Percentiles rank a stretch among this genome's conserved stretches.
phyloP scores from a whole-genome alignment of 2,888 invertebrate genomes.

The Fragum sueziense region DNA sequence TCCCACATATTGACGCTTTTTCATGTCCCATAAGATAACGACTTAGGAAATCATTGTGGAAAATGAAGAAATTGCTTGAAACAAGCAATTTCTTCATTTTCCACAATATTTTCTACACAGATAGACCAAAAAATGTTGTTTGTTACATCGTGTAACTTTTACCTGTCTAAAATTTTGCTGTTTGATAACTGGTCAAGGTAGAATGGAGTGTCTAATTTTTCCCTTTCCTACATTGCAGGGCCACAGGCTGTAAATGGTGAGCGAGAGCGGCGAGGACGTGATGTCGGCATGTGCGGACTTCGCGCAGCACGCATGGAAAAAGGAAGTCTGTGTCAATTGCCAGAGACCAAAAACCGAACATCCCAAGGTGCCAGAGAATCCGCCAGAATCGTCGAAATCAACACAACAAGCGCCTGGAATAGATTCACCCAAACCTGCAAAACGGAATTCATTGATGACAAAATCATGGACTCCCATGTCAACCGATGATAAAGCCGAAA shows the following conservation, averaged over 20 bases:
- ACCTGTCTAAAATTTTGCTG: no score
- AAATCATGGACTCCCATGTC: constrained; percentile 52
- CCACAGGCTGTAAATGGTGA: constrained; percentile 57
- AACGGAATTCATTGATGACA: constrained; percentile 64
- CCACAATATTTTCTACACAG: no score
- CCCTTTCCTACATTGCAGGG: neutral
- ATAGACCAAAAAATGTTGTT: no score
- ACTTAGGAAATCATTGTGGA: no score
- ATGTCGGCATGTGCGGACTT: constrained; percentile 74
- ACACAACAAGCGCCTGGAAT: neutral
- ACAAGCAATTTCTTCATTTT: no score
- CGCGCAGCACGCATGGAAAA: constrained; percentile 78
- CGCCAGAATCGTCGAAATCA: neutral
- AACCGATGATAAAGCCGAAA: constrained; percentile 22
- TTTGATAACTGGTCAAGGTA: no score
- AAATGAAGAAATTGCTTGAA: no score
- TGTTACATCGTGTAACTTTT: no score
- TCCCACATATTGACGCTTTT: no score
- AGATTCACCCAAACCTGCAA: constrained; percentile 69
- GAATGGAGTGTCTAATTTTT: no score
- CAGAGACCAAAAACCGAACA: constrained; percentile 73
- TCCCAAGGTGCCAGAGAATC: constrained; percentile 6
- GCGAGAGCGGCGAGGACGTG: constrained; percentile 59
- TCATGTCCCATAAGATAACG: no score
- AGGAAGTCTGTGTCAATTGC: constrained; percentile 76